These are phyloP conservation scores for Drosophila equinoxialis DNA, from an alignment of 1,140 invertebrate genomes.

Conservation along the genomic window DNA sequence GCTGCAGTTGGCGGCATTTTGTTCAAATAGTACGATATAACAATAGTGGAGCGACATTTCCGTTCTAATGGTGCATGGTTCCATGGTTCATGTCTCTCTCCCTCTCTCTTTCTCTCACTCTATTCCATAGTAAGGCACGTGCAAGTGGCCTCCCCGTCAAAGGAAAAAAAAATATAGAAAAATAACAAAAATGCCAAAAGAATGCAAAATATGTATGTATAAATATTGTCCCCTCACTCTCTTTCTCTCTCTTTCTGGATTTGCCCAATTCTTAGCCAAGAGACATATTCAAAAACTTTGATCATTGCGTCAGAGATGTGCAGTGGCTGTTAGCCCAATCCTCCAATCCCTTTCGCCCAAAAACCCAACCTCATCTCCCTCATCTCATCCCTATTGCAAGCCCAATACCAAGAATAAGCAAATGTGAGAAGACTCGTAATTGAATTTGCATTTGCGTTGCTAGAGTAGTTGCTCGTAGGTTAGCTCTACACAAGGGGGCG, in stretches of 20 bases:
- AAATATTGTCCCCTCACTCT: neutral
- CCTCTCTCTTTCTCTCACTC: conserved; percentile 7
- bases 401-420: neutral
- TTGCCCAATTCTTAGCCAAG: neutral
- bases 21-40: conserved; percentile 64
- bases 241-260: too few relatives aligned
- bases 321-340: conserved; percentile 10
- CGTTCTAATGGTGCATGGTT: conserved; percentile 57
- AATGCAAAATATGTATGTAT: conserved; percentile 19
- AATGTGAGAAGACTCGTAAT: conserved; percentile 12
- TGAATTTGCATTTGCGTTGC: conserved; percentile 10
- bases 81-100: conserved; percentile 24
- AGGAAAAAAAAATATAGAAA: neutral
- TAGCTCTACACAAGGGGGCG: conserved; percentile 4
- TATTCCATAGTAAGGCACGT: conserved; percentile 40
- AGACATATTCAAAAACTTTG: conserved; percentile 1
- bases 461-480: neutral
- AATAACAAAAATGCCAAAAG: neutral
- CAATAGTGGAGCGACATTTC: conserved; percentile 60
- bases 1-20: conserved; percentile 41
- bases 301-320: conserved; percentile 18
- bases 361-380: neutral
- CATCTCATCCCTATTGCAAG: neutral
- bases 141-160: conserved; percentile 34
- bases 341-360: neutral